Base-by-base conservation (phyloP, 2,888 invertebrate genomes). In the Meloe dianella region DNA sequence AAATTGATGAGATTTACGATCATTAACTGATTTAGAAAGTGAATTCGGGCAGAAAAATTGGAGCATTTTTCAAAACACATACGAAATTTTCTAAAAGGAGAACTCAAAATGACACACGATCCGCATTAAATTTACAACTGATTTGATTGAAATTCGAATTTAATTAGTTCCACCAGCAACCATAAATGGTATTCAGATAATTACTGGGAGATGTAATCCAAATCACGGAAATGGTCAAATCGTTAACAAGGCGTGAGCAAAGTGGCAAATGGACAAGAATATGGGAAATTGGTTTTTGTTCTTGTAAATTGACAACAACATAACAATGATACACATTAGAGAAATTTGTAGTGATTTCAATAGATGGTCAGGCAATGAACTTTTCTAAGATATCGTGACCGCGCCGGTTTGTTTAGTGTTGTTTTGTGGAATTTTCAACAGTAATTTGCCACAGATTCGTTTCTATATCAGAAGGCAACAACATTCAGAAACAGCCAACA, bases 401-500 rank as follows among this genome's bases (percentile, higher is more conserved):
- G 22, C 24, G 10, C n/a, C n/a, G n/a, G n/a, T n/a, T n/a, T n/a
- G n/a, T n/a, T n/a, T n/a, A n/a, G n/a, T n/a, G n/a, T n/a, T n/a
- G n/a, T n/a, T 60, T 60, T 20, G 7, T 38, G 14, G 38, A 32
- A 58, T 22, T 32, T 14, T 8, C 32, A 30, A 24, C 3, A 4
- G 41, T 41, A 27, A 29, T 20, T 20, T 29, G 29, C 27, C 29
- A 27, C 6, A 27, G 29, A 32, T 35, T 17, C 58, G 27, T 69
- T 69, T 64, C 64, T 66, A 61, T 54, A 14, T 57, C 20, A 57
- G 61, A 47, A 59, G 64, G 61, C 65, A 69, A 70, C 67, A 73
- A 73, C 72, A 72, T 74, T 72, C 74, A 65, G 72, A 73, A 72
- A 58, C 68, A 64, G 62, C 65, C 63, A 63, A 67, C 68, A 68